Evolutionary conservation across 2,888 invertebrate species (phyloP), one percentile per base, ranked within the genome.

Genomic region (Acanthacorydalis orientalis): DNA sequence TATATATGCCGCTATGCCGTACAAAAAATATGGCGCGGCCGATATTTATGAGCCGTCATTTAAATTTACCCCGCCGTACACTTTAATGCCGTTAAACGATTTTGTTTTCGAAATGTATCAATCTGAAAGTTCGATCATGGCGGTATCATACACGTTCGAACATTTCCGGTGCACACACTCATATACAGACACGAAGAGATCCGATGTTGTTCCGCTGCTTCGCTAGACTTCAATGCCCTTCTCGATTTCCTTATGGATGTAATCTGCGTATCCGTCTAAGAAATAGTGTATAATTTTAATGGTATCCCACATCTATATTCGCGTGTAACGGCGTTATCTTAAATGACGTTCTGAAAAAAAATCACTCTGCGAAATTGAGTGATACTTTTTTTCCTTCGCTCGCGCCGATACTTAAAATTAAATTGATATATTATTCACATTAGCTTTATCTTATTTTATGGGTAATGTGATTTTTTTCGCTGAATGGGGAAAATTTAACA

Each of bases 251-350:
- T 38, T 38, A 38, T 38, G 39, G 7, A 15, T 15, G 39, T 38
- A 38, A 38, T 38, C 39, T 38, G 15, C 39, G 23, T 23, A 23
- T 38, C 12, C 39, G 39, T 11, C 12, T 42, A 31, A 31, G 42
- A 42, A 16, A 42, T 31, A 31, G 42, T 42, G 15, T 42, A 42
- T 42, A 42, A 42, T 42, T 42, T 42, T 42, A 42, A 42, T 42
- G 42, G 42, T n/a, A 42, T 42, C 15, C 39, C 15, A 38, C 39
- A 38, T 38, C 42, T 23, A 42, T 42, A 42, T 42, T 42, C 42
- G 42, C 14, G 12, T 12, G 31, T 15, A 15, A 42, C 14, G 14
- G 42, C 42, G 42, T 42, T 42, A 42, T 42, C 42, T 16, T 42
- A 42, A 42, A 42, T 42, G 16, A 31, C 42, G 42, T 42, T 42